Conservation (phyloP, 2,888 invertebrate genomes). For the Euphydryas editha region DNA sequence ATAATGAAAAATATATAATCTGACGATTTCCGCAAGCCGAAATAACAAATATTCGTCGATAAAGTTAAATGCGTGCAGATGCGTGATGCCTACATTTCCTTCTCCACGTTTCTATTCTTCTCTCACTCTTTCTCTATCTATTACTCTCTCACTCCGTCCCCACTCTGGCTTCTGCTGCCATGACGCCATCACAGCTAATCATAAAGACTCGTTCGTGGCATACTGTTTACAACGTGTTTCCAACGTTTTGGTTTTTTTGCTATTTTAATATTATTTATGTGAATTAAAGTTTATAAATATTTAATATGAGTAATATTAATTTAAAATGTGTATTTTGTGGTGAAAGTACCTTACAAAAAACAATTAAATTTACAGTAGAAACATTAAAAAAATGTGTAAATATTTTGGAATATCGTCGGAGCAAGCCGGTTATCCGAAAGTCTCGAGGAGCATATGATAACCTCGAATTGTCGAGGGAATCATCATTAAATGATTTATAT, state of each 20-base stretch:
- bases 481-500: too few relatives aligned
- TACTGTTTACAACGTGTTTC: conserved; percentile 16
- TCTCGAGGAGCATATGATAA: conserved; percentile 35
- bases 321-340: conserved; percentile 40
- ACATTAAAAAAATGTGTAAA: conserved; percentile 43
- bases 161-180: conserved; percentile 29
- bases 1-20: conserved; percentile 32
- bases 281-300: conserved; percentile 39
- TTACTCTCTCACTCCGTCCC: conserved; percentile 17
- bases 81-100: conserved; percentile 31
- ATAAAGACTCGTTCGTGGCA: too few relatives aligned
- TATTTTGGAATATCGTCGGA: conserved; percentile 43
- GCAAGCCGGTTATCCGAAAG: conserved; percentile 43
- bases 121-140: conserved; percentile 26
- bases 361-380: conserved; percentile 40
- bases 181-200: background rate
- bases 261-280: conserved; percentile 37
- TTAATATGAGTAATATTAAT: conserved; percentile 41
- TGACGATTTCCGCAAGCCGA: conserved; percentile 28
- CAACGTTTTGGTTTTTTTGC: conserved; percentile 23
- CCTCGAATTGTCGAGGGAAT: background rate
- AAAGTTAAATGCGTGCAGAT: conserved; percentile 32
- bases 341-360: conserved; percentile 39
- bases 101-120: conserved; percentile 29
- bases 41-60: conserved; percentile 32